These are phyloP conservation scores for Pogonomyrmex californicus DNA, from an alignment of 1,140 invertebrate species.

Conservation along the genomic window DNA sequence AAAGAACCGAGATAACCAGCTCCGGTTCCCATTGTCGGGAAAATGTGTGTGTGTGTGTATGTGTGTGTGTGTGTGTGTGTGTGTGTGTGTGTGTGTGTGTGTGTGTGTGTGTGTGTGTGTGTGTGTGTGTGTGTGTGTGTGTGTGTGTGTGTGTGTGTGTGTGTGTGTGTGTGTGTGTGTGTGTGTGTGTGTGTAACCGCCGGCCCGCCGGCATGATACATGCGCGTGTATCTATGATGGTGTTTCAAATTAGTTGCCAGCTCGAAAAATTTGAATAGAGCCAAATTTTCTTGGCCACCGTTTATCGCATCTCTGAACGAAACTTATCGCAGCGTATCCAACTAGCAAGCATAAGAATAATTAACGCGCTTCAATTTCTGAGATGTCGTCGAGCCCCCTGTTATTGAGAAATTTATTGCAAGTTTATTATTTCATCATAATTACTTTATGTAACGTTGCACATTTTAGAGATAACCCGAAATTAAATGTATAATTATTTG, in stretches of 20 bases:
- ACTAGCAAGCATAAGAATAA: background rate
- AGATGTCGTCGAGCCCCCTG: background rate
- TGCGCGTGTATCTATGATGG: constrained; percentile 31
- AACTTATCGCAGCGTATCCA: constrained; percentile 15
- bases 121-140: background rate
- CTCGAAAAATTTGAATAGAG: constrained; percentile 60
- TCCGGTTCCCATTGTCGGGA: constrained; percentile 68
- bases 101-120: too few species aligned
- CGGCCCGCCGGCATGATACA: too few species aligned
- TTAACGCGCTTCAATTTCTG: constrained; percentile 6
- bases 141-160: background rate
- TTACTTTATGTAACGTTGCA: background rate
- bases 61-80: too few species aligned
- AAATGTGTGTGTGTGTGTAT: background rate
- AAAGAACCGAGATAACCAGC: constrained; percentile 75
- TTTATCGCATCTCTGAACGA: constrained; percentile 38
- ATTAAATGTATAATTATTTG: background rate
- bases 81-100: background rate
- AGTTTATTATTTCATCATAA: constrained; percentile 13
- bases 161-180: background rate
- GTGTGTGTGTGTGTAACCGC: too few species aligned
- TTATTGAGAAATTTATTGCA: background rate
- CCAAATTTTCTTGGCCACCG: constrained; percentile 20
- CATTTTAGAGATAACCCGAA: background rate
- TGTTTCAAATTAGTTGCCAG: constrained; percentile 53